Percentiles rank a stretch among this genome's conserved stretches.
Evolutionary conservation across 1,140 invertebrate species (phyloP).

Genomic region (Heliconius congener): DNA sequence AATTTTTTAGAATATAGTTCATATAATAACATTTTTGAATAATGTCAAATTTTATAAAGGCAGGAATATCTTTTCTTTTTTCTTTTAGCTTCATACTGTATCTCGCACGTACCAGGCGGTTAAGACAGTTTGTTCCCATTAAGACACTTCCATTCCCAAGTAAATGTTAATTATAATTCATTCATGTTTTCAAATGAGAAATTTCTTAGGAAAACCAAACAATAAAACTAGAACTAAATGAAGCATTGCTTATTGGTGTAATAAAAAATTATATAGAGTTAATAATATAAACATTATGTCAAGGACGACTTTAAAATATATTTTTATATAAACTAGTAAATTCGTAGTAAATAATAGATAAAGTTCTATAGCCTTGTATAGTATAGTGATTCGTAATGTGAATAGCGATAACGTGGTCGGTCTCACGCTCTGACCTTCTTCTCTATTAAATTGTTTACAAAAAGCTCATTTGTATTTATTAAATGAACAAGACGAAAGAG

Average conservation of each 20-base stretch:
- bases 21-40: not conserved
- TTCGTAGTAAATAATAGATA: slow-evolving; percentile 40
- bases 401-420: slow-evolving; percentile 33
- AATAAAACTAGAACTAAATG: not conserved
- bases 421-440: slow-evolving; percentile 45
- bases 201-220: not conserved
- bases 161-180: not conserved
- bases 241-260: not conserved
- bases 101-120: no score
- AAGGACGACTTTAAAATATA: not conserved
- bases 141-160: no score
- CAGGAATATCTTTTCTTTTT: no score
- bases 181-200: not conserved
- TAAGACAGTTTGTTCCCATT: no score
- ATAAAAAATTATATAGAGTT: not conserved
- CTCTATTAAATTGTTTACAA: slow-evolving; percentile 30
- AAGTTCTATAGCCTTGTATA: slow-evolving; percentile 18
- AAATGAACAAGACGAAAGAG: not conserved
- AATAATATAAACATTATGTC: not conserved
- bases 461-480: not conserved
- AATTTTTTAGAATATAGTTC: no score
- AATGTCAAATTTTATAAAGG: no score
- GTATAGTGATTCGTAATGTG: slow-evolving; percentile 28
- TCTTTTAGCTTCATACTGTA: no score
- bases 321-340: slow-evolving; percentile 30